These are phyloP conservation scores for Diaperis boleti DNA, from an alignment of 2,888 invertebrate genomes.

Conservation along the genomic window DNA sequence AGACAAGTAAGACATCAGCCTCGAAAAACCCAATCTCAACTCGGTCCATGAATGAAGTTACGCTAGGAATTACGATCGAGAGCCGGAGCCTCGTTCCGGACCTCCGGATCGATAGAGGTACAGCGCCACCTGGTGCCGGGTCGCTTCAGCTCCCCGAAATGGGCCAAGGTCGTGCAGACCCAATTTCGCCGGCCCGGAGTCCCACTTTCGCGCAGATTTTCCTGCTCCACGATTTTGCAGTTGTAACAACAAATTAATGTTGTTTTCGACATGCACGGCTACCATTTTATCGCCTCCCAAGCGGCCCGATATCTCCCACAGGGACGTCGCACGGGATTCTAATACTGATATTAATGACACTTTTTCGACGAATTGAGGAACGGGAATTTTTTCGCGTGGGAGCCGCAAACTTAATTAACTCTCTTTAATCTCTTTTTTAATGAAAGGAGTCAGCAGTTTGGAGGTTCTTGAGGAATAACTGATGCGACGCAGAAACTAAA, in stretches of 20 bases:
- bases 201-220: slow-evolving; percentile 26
- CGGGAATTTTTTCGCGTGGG: slow-evolving; percentile 3
- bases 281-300: no score
- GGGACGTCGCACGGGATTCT: slow-evolving; percentile 18
- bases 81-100: slow-evolving; percentile 24
- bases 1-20: background rate
- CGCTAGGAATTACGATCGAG: slow-evolving; percentile 27
- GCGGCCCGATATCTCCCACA: slow-evolving; percentile 10
- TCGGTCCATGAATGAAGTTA: slow-evolving; percentile 29
- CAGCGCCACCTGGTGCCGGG: slow-evolving; percentile 42
- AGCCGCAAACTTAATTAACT: slow-evolving; percentile 11
- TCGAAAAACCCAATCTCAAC: slow-evolving; percentile 10
- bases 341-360: slow-evolving; percentile 18
- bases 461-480: no score
- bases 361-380: slow-evolving; percentile 4
- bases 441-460: no score
- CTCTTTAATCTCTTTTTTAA: slow-evolving; percentile 16
- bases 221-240: slow-evolving; percentile 27
- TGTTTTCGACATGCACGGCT: no score
- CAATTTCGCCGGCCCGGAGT: slow-evolving; percentile 31
- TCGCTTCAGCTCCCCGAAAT: slow-evolving; percentile 15
- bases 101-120: slow-evolving; percentile 41
- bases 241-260: no score
- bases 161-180: slow-evolving; percentile 38
- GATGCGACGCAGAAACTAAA: no score